Evolutionary conservation across 2,797 vertebrate genomes (phyloP).

Genomic region (Rhinichthys osculus): DNA sequence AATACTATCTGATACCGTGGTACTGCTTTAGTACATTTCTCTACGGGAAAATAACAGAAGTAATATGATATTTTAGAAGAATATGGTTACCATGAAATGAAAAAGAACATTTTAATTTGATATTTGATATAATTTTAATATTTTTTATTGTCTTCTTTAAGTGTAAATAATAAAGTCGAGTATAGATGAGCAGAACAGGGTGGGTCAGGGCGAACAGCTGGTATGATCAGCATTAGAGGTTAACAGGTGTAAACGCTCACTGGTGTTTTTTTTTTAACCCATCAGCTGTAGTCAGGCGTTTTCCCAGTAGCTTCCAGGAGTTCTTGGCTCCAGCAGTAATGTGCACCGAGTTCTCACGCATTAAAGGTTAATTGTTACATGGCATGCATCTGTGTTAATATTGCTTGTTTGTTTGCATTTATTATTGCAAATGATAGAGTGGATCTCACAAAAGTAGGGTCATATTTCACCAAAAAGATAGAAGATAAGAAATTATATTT

Average conservation of each 20-base stretch:
- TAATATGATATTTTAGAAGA: neutral
- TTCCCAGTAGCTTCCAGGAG: neutral
- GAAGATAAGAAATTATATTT: neutral
- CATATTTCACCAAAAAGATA: neutral
- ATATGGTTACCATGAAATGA: neutral
- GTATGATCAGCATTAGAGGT: neutral
- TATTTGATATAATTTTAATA: too few species aligned
- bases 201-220: conserved; percentile 34
- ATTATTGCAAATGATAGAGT: neutral
- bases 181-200: neutral
- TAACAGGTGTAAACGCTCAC: conserved; percentile 41
- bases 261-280: conserved; percentile 32
- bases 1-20: too few species aligned
- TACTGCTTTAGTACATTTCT: neutral
- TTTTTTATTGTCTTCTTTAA: neutral
- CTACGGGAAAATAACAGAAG: neutral
- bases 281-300: conserved; percentile 32
- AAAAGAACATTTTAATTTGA: neutral
- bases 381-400: conserved; percentile 9
- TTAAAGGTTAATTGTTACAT: neutral
- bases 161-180: neutral
- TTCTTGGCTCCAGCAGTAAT: neutral
- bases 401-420: neutral
- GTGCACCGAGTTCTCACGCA: neutral
- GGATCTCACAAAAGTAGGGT: neutral